Base-by-base conservation (phyloP, 2,888 invertebrate species). In the Nephrotoma guestfalica region DNA sequence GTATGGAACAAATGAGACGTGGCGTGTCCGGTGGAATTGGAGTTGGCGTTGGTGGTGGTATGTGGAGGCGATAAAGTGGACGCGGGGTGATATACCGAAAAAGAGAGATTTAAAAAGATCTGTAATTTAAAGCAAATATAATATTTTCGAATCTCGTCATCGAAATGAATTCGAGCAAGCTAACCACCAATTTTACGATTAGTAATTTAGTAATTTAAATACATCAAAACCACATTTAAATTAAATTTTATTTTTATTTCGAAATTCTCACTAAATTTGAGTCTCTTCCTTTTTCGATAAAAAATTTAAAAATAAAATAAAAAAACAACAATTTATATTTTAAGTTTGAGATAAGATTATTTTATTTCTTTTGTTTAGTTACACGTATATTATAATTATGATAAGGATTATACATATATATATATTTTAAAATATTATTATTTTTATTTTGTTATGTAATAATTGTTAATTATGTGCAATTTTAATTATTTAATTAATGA, bases 1-100 rank as follows among this genome's bases (percentile, higher is more conserved):
- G 45, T 47, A 93, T 94, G 89, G 93, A 93, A 87, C 91, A 91
- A 0, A 91, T 91, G 0, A 90, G 91, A 0, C 90, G 91, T 0
- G 91, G 91, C 41, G 91, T 91, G 6, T 90, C 91, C 18, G 91
- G 91, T 41, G 91, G 91, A 30, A 91, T 91, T 88, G 91, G 91
- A 85, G 91, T 91, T 86, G 91, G 91, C 18, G 51, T 86, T 57
- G 86, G 86, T 57, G 86, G 85, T 85, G 89, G 91, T 83, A 91
- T 91, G 91, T 91, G 91, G 91, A 89, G 91, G 43, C 91, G 91
- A 89, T 91, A 91, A 89, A 89, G 15, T 41, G 30, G 9, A 85
- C 13, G 18, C 4, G 40, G 30, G 7, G 15, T 13, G 2, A 9
- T 83, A 83, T 18, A 83, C 51, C 15, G 51, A 57, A 71, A 84